phyloP scores from a whole-genome alignment of 2,113 vertebrate species.

The Heptranchias perlo region DNA sequence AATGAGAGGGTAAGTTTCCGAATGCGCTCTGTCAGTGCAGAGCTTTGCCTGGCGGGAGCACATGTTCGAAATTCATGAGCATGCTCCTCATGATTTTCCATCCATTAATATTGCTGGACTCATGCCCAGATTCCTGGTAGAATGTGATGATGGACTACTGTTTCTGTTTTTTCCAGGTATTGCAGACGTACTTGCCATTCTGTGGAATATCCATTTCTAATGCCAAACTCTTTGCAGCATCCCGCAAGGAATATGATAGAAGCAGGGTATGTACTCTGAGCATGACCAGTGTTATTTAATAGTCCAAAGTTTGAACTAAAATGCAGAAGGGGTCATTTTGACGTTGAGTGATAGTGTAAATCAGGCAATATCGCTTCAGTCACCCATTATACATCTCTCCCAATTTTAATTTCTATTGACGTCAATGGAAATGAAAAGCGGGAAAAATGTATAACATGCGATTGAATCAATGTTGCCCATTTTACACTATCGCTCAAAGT shows the following conservation, averaged over 20 bases:
- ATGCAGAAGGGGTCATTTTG: background rate
- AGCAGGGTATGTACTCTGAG: conserved; percentile 54
- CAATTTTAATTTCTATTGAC: background rate
- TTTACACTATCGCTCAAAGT: background rate
- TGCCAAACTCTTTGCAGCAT: conserved; percentile 66
- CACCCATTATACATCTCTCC: background rate
- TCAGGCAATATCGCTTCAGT: background rate
- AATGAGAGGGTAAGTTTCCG: background rate
- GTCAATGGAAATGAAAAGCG: background rate
- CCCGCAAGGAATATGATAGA: conserved; percentile 65
- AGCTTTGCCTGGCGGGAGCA: background rate
- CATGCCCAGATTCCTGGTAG: background rate
- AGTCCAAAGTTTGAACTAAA: background rate
- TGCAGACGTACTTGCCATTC: conserved; percentile 67
- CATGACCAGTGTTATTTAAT: background rate
- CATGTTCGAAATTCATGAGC: background rate
- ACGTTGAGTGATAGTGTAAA: background rate
- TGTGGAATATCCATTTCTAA: conserved; percentile 64
- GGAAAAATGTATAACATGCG: background rate
- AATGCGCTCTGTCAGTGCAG: background rate
- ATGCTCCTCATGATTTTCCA: background rate
- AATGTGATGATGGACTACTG: background rate
- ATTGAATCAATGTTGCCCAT: background rate
- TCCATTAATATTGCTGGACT: background rate
- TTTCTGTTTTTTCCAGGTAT: conserved; percentile 50